Conservation (phyloP, 2,797 vertebrate species). For the Spea hammondii region DNA sequence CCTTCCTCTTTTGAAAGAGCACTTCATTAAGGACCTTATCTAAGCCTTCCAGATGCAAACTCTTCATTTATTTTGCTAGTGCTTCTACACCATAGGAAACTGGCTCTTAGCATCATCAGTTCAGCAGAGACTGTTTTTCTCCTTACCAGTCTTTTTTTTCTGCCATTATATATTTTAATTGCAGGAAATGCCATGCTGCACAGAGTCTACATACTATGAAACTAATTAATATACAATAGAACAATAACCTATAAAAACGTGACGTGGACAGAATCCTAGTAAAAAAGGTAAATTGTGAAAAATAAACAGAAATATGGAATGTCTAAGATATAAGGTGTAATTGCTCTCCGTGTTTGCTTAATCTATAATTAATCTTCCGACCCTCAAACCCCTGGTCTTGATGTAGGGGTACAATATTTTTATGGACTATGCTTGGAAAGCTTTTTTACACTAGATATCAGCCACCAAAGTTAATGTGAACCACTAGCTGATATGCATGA, state of each 20-base stretch:
- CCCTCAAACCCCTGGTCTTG: too few species aligned
- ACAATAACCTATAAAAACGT: conserved; percentile 37
- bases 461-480: too few species aligned
- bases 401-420: too few species aligned
- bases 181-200: conserved; percentile 34
- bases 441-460: too few species aligned
- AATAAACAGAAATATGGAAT: conserved; percentile 3
- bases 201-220: conserved; percentile 24
- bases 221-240: conserved; percentile 18
- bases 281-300: not conserved
- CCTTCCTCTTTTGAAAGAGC: conserved; percentile 17
- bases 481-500: too few species aligned
- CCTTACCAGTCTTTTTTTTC: conserved; percentile 27
- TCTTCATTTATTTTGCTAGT: not conserved
- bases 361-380: too few species aligned
- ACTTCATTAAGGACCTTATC: conserved; percentile 6
- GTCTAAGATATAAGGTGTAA: not conserved
- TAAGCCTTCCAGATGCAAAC: conserved; percentile 17
- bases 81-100: conserved; percentile 2
- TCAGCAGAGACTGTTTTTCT: conserved; percentile 18
- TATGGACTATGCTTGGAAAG: too few species aligned
- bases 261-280: not conserved
- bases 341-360: too few species aligned
- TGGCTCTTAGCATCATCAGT: conserved; percentile 21
- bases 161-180: conserved; percentile 31